These are phyloP conservation scores for Rotaria magnacalcarata DNA, from an alignment of 2,888 invertebrate species.

Conservation along the genomic window DNA sequence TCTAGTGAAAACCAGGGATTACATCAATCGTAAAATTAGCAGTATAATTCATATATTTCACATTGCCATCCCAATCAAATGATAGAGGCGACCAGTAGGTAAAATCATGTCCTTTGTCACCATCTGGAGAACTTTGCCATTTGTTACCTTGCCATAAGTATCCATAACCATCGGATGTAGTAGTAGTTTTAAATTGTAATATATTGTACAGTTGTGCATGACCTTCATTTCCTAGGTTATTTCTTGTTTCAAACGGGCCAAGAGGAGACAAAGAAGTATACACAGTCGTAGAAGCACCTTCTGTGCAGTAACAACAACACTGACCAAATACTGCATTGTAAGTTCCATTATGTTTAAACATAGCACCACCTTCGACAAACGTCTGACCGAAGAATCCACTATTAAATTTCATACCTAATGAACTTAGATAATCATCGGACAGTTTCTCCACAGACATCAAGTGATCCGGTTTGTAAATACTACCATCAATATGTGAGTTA, in stretches of 20 bases:
- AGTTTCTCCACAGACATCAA: background rate
- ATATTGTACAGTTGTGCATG: slow-evolving; percentile 12
- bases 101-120: slow-evolving; percentile 34
- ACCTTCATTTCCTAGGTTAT: slow-evolving; percentile 28
- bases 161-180: background rate
- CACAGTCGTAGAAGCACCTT: background rate
- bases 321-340: background rate
- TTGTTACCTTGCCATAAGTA: slow-evolving; percentile 17
- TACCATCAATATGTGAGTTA: background rate
- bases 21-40: slow-evolving; percentile 16
- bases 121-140: slow-evolving; percentile 31
- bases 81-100: slow-evolving; percentile 1
- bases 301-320: slow-evolving; percentile 10
- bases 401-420: background rate
- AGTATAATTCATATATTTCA: background rate
- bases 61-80: background rate
- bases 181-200: background rate
- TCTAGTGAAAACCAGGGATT: too few species aligned
- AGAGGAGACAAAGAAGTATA: slow-evolving; percentile 12
- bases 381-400: slow-evolving; percentile 9
- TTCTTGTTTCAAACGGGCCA: background rate
- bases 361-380: background rate
- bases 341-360: slow-evolving; percentile 8
- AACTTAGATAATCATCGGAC: background rate
- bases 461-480: background rate